These are phyloP conservation scores for Pangasianodon gigas DNA, from an alignment of 2,113 vertebrate genomes.

Conservation along the genomic window DNA sequence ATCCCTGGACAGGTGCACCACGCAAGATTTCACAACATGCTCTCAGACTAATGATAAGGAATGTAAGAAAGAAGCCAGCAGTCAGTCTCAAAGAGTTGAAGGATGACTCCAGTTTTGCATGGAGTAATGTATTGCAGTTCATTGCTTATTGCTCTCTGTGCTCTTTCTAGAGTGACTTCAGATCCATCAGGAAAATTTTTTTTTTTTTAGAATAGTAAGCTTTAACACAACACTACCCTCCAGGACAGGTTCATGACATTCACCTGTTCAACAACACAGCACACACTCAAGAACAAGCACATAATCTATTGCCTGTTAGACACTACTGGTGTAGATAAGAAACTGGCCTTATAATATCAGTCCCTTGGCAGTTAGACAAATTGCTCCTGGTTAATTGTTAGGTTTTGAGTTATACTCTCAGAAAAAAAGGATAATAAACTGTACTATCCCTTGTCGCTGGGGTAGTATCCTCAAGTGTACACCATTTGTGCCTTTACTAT, in stretches of 20 bases:
- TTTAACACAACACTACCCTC: neutral
- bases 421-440: neutral
- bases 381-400: neutral
- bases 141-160: no score
- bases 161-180: neutral
- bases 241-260: conserved; percentile 54
- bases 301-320: neutral
- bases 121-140: no score
- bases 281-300: neutral
- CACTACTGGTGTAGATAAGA: neutral
- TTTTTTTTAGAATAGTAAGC: conserved; percentile 53
- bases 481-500: no score
- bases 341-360: neutral
- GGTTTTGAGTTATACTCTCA: neutral
- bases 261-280: conserved; percentile 45
- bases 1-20: neutral
- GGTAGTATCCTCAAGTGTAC: no score
- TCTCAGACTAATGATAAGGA: neutral
- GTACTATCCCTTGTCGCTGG: no score
- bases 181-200: conserved; percentile 34
- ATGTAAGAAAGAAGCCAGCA: no score
- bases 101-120: neutral
- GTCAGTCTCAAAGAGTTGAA: neutral
- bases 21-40: neutral
- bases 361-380: neutral